phyloP scores from a whole-genome alignment of 2,113 vertebrate species.

The Phaethornis superciliosus region DNA sequence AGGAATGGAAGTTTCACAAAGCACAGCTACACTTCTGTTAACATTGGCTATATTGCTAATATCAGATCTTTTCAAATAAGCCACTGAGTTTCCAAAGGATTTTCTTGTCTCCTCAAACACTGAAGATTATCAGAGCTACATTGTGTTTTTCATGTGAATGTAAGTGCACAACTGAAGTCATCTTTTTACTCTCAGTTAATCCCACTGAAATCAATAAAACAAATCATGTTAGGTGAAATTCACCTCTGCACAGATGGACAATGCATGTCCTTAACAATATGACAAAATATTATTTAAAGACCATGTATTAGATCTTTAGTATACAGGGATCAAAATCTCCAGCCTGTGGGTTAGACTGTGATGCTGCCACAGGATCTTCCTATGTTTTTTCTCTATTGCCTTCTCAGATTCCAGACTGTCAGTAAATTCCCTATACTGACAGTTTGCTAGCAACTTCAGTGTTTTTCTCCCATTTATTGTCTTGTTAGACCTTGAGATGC shows the following conservation, averaged over 20 bases:
- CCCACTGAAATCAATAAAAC: background rate
- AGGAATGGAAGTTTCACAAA: constrained; percentile 2
- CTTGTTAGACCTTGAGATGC: background rate
- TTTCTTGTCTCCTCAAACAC: background rate
- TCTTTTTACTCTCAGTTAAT: background rate
- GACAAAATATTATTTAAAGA: background rate
- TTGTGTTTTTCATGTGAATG: background rate
- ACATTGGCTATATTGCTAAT: background rate
- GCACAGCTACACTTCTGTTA: background rate
- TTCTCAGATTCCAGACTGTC: background rate
- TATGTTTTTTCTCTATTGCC: background rate
- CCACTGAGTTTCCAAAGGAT: background rate
- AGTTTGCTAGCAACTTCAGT: background rate
- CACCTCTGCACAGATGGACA: background rate
- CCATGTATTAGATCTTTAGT: background rate
- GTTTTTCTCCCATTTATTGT: background rate
- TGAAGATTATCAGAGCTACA: background rate
- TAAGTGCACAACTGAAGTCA: background rate
- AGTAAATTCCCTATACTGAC: background rate
- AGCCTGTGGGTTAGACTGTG: background rate
- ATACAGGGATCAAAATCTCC: background rate
- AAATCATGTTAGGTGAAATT: background rate
- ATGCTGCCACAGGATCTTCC: background rate
- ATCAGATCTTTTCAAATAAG: background rate
- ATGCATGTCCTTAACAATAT: background rate